These are phyloP conservation scores for Melinaea marsaeus DNA, from an alignment of 2,888 invertebrate genomes.

Conservation along the genomic window DNA sequence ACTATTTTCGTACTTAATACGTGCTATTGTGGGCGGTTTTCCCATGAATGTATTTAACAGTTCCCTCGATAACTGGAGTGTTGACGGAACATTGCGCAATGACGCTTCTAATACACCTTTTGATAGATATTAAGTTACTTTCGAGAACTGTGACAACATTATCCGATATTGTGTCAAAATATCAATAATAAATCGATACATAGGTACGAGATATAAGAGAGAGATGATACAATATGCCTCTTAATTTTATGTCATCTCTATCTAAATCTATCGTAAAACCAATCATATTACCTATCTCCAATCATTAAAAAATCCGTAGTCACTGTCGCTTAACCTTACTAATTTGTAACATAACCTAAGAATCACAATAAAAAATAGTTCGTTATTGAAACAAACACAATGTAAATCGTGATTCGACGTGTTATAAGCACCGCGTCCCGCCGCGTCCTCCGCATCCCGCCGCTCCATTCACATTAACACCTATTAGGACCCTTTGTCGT, in stretches of 20 bases:
- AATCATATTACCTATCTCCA: too few species aligned
- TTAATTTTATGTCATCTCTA: too few species aligned
- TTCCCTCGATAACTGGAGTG: slow-evolving; percentile 33
- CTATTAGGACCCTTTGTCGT: slow-evolving; percentile 67
- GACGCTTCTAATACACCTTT: slow-evolving; percentile 35
- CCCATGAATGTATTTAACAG: not conserved
- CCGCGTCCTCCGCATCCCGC: slow-evolving; percentile 55
- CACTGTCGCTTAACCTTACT: not conserved
- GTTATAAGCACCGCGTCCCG: slow-evolving; percentile 54
- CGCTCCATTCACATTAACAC: slow-evolving; percentile 71
- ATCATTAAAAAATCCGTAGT: not conserved
- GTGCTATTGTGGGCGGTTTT: slow-evolving; percentile 10
- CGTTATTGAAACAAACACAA: slow-evolving; percentile 54
- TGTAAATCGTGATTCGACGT: slow-evolving; percentile 65
- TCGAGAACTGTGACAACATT: slow-evolving; percentile 21
- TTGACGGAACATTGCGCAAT: slow-evolving; percentile 40
- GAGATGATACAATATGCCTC: not conserved
- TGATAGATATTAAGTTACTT: slow-evolving; percentile 39
- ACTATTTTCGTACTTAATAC: slow-evolving; percentile 19
- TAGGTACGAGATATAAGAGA: not conserved
- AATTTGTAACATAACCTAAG: slow-evolving; percentile 2
- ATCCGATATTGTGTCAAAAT: slow-evolving; percentile 5
- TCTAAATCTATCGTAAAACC: too few species aligned
- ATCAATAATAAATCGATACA: not conserved
- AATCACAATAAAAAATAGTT: slow-evolving; percentile 39